Conservation (phyloP, 2,797 vertebrate genomes). For the Myoxocephalus aenaeus region DNA sequence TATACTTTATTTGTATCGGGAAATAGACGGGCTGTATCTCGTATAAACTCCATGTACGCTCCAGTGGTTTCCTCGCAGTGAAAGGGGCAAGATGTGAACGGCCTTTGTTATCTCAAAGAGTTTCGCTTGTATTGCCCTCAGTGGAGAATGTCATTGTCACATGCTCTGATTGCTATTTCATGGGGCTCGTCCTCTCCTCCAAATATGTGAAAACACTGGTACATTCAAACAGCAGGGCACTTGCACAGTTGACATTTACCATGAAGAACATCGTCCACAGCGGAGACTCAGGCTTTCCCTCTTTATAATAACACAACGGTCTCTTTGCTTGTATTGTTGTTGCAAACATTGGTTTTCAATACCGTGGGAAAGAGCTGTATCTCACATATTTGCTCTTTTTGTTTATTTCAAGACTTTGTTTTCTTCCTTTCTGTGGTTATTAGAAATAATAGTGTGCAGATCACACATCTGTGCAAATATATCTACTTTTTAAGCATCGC, state of each 20-base stretch:
- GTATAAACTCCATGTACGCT: conserved; percentile 5
- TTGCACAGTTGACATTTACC: not conserved
- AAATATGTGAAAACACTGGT: conserved; percentile 6
- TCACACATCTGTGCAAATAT: not conserved
- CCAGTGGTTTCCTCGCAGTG: conserved; percentile 12
- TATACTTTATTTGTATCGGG: conserved; percentile 8
- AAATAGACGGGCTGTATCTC: no score
- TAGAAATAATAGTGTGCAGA: not conserved
- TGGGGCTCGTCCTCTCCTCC: conserved; percentile 2
- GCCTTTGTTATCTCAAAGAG: conserved; percentile 14
- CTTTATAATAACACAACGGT: not conserved
- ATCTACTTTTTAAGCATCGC: not conserved
- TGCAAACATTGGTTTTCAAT: not conserved
- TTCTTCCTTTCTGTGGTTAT: not conserved
- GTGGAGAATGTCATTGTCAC: not conserved
- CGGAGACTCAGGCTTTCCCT: not conserved
- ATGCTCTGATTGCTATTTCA: conserved; percentile 14
- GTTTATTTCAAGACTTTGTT: not conserved
- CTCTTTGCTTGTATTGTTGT: not conserved
- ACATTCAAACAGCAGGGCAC: not conserved
- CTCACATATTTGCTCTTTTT: not conserved
- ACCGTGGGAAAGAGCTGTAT: not conserved
- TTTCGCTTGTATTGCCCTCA: no score
- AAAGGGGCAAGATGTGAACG: conserved; percentile 7
- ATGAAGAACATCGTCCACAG: not conserved